A percentile compares a stretch with the other conserved stretches of the same genome.
Conservation (phyloP, 2,797 vertebrate species). For the Oryzias sinensis region DNA sequence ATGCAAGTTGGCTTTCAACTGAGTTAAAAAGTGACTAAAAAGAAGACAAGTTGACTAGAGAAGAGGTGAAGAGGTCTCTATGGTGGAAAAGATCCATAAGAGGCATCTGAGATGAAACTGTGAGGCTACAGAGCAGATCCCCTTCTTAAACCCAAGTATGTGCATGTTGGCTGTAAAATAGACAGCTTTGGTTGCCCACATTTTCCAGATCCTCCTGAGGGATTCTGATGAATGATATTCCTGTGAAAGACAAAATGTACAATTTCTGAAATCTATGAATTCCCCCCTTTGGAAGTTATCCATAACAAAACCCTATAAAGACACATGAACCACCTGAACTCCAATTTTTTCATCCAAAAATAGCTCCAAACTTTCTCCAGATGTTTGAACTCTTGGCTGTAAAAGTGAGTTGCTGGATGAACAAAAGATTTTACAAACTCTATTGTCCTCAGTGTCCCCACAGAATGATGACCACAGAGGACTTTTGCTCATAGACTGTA, state of each 20-base stretch:
- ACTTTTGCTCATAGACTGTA: not conserved
- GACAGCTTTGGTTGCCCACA: not conserved
- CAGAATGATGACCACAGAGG: not conserved
- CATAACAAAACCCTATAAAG: slow-evolving; percentile 10
- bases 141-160: not conserved
- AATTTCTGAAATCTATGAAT: slow-evolving; percentile 2
- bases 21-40: too few relatives aligned
- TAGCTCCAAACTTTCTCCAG: slow-evolving; percentile 2
- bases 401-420: not conserved
- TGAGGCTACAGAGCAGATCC: not conserved
- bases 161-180: not conserved
- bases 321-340: not conserved
- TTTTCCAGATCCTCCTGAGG: slow-evolving; percentile 5
- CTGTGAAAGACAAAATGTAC: not conserved
- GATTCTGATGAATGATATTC: slow-evolving; percentile 2
- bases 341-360: not conserved
- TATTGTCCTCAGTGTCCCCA: not conserved
- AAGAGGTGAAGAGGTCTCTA: too few relatives aligned
- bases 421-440: slow-evolving; percentile 9
- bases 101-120: too few relatives aligned
- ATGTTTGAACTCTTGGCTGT: slow-evolving; percentile 11
- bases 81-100: too few relatives aligned
- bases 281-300: not conserved
- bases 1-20: too few relatives aligned
- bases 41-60: too few relatives aligned